Percentiles rank a stretch among this genome's conserved stretches.
These are phyloP conservation scores for Chromobotia macracanthus DNA, from an alignment of 2,797 vertebrate species.

Conservation along the genomic window DNA sequence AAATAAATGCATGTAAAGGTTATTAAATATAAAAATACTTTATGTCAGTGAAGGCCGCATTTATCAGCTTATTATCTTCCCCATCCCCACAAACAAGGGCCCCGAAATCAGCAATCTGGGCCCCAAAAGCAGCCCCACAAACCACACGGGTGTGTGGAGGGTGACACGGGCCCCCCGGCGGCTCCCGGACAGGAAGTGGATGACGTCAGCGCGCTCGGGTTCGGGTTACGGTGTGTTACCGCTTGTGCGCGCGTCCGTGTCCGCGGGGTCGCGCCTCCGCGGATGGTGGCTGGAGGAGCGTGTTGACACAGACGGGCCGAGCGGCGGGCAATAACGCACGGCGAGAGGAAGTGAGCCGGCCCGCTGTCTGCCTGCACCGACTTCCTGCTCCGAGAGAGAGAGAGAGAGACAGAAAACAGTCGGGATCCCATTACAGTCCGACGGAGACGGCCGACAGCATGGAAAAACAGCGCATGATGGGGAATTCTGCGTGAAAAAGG, in stretches of 20 bases:
- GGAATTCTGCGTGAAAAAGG: conserved; percentile 77
- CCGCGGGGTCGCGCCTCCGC: conserved; percentile 76
- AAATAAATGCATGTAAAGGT: no score
- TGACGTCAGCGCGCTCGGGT: conserved; percentile 75
- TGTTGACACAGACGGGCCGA: conserved; percentile 93
- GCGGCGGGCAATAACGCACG: conserved; percentile 90
- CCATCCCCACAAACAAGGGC: no score
- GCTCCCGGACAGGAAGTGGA: conserved; percentile 82
- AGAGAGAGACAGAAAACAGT: conserved; percentile 61
- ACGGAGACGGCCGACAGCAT: conserved; percentile 88
- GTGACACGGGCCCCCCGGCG: conserved; percentile 73
- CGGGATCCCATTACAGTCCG: conserved; percentile 90
- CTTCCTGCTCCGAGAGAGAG: conserved; percentile 88
- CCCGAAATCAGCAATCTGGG: no score
- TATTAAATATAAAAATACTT: no score
- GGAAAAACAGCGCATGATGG: conserved; percentile 84
- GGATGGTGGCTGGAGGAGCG: conserved; percentile 84
- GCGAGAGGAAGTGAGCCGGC: conserved; percentile 99
- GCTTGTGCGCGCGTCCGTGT: no score
- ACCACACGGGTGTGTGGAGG: conserved; percentile 49
- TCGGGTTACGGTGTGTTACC: no score
- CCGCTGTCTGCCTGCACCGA: conserved; percentile 96
- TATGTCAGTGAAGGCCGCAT: neutral
- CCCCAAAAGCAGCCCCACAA: neutral
- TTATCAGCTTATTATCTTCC: neutral